Conservation (phyloP, 2,113 vertebrate genomes). For the Elaphurus davidianus region DNA sequence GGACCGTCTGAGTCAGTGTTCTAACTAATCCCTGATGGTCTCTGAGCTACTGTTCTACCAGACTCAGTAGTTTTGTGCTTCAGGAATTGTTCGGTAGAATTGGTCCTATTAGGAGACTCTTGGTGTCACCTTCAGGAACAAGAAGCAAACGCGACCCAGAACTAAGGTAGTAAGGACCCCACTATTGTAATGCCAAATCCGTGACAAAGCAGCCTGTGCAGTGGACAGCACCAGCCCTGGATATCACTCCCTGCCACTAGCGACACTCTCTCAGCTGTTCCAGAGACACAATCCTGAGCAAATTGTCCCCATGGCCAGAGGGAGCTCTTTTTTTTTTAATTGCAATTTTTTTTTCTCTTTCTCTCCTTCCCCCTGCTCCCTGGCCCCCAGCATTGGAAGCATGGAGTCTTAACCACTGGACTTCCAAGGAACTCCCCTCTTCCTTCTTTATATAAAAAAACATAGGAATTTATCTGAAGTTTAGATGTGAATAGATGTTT, state of each 20-base stretch:
- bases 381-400: too few relatives aligned
- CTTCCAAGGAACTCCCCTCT: background rate
- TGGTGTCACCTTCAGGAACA: background rate
- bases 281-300: background rate
- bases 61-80: too few relatives aligned
- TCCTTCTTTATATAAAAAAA: conserved; percentile 8
- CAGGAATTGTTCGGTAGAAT: too few relatives aligned
- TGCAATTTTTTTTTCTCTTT: conserved; percentile 21
- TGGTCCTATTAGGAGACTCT: too few relatives aligned
- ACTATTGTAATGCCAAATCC: too few relatives aligned
- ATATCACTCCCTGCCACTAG: background rate
- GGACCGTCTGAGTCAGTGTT: too few relatives aligned
- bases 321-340: background rate
- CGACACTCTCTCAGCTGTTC: too few relatives aligned
- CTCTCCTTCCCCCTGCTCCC: background rate
- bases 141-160: background rate
- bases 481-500: conserved; percentile 48
- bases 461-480: background rate
- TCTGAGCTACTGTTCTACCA: too few relatives aligned
- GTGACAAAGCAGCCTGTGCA: background rate
- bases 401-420: too few relatives aligned
- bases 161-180: too few relatives aligned
- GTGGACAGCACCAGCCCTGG: background rate
- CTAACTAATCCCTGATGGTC: too few relatives aligned
- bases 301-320: background rate